Evolutionary conservation across 2,888 invertebrate species (phyloP), one percentile per base, ranked within the genome.

Genomic region (Drosophila macrospina): DNA sequence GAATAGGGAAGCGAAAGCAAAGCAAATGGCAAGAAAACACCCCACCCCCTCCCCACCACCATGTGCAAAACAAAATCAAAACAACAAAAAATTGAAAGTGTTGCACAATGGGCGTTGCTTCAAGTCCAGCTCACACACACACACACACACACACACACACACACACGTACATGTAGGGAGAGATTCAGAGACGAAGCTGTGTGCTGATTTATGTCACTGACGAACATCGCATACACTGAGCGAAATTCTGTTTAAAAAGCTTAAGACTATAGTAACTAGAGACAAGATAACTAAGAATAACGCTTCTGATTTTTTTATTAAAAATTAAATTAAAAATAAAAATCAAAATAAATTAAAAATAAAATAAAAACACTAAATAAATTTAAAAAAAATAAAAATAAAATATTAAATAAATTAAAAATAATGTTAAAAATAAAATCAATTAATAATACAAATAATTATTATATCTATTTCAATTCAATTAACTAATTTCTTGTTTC

Each of bases 81-180:
- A 48, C n/a, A 59, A 47, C 52, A 54, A 77, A 75, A 82, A 86
- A 83, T 66, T 56, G 78, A 77, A 86, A 85, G 89, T 81, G 85
- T 86, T 81, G 85, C 88, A 81, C 77, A 78, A 86, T 87, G 85
- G 85, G 85, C 85, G 89, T 88, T 79, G 77, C 87, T 88, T 61
- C 85, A 78, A 79, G 74, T 75, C 68, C 59, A 65, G 48, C 56
- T 36, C 44, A 64, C 50, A 39, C 34, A 61, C 30, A 48, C 56
- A 16, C 26, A 41, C n/a, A 48, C 39, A 57, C 47, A 60, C 57
- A 64, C 68, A 39, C 24, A 47, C 39, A 55, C 41, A 59, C 60
- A 60, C 57, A 47, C 30, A 44, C 56, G n/a, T 13, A 37, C 15
- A 42, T 42, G 44, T 37, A 48, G 13, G 13, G 7, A 44, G 30